Conservation (phyloP, 1,140 invertebrate species). For the Cheumatopsyche charites region DNA sequence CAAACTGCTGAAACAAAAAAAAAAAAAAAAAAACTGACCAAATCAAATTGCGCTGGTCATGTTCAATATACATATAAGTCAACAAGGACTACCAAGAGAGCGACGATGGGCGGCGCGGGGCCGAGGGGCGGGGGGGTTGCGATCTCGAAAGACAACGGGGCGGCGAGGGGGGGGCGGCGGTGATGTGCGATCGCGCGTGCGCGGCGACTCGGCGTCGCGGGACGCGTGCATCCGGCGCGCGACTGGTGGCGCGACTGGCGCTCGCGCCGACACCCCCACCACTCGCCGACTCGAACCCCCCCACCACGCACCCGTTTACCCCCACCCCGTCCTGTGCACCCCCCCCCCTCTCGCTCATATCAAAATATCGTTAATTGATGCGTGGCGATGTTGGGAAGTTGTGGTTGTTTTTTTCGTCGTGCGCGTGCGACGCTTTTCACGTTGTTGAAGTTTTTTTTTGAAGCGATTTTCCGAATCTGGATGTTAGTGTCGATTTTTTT, state of each 20-base stretch:
- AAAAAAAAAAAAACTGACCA: no score
- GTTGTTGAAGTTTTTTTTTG: no score
- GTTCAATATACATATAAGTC: no score
- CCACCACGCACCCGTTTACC: background rate
- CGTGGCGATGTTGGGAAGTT: background rate
- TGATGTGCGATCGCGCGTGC: background rate
- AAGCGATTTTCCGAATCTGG: no score
- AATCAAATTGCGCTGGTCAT: slow-evolving; percentile 10
- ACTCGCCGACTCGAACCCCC: background rate
- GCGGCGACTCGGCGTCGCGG: background rate
- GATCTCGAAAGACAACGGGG: background rate
- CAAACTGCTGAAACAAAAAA: no score
- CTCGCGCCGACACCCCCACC: background rate
- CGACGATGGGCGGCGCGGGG: background rate
- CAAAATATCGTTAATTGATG: slow-evolving; percentile 22
- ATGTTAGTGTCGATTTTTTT: no score
- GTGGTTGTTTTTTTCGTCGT: background rate
- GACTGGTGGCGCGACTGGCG: slow-evolving; percentile 37
- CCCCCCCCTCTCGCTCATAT: slow-evolving; percentile 1
- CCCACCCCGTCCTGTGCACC: background rate
- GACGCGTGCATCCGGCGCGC: slow-evolving; percentile 29
- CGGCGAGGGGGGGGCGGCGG: background rate
- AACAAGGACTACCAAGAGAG: no score
- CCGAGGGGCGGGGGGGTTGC: no score
- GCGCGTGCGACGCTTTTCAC: no score